Percentiles rank a stretch among this genome's conserved stretches.
phyloP scores from a whole-genome alignment of 92 coral and sea anemone genomes.

The Parazoanthus darwini region DNA sequence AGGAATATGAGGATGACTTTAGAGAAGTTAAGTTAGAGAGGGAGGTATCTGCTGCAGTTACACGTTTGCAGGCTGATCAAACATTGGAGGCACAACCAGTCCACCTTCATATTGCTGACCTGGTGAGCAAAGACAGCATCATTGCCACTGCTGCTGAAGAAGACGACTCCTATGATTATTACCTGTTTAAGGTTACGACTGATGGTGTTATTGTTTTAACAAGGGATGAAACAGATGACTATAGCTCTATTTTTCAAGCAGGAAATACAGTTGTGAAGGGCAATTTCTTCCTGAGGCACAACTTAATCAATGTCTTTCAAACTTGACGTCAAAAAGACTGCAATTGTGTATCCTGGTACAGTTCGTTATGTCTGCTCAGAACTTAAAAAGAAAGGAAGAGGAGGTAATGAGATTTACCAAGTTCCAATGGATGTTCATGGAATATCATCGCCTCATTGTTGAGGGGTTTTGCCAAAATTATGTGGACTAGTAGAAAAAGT shows the following conservation, averaged over 20 bases:
- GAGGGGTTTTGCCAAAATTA: too few species aligned
- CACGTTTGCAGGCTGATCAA: conserved; percentile 1
- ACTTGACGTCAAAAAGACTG: too few species aligned
- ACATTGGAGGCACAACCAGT: conserved; percentile 13
- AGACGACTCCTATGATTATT: conserved; percentile 24
- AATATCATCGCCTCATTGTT: too few species aligned
- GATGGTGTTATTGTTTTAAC: conserved; percentile 12
- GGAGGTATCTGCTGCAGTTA: conserved; percentile 44
- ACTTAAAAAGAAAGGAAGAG: neutral
- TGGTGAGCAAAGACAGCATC: conserved; percentile 31
- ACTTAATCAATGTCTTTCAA: neutral
- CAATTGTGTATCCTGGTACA: too few species aligned
- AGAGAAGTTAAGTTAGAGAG: conserved; percentile 33
- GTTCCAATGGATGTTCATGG: too few species aligned
- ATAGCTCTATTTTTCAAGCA: conserved; percentile 12
- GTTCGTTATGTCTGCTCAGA: neutral
- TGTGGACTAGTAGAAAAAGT: too few species aligned
- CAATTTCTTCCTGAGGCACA: conserved; percentile 22
- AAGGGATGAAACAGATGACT: conserved; percentile 8
- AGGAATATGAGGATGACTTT: conserved; percentile 38
- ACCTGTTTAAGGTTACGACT: neutral
- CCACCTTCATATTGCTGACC: conserved; percentile 2
- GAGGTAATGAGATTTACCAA: too few species aligned
- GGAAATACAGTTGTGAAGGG: conserved; percentile 18
- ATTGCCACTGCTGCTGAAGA: conserved; percentile 40